phyloP scores from a whole-genome alignment of 2,113 vertebrate genomes.

The Eonycteris spelaea region DNA sequence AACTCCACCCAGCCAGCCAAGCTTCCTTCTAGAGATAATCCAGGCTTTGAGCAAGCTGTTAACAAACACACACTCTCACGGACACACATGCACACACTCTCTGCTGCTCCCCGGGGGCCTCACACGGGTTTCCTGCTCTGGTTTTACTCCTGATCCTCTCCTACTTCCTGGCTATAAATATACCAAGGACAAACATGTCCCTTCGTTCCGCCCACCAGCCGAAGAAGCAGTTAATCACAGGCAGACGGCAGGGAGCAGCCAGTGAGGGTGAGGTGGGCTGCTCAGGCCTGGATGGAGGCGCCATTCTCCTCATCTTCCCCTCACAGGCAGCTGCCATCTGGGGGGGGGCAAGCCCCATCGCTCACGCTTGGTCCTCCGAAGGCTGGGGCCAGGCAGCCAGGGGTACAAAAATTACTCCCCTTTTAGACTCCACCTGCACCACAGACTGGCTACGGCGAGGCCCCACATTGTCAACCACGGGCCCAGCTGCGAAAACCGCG shows the following conservation, averaged over 20 bases:
- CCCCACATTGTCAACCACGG: not conserved
- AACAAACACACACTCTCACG: not conserved
- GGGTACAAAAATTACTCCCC: not conserved
- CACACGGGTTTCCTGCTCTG: not conserved
- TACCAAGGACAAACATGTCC: not conserved
- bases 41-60: not conserved
- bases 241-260: not conserved
- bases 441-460: accelerated
- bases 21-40: not conserved
- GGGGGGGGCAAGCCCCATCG: not conserved
- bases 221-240: not conserved
- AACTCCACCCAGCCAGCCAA: not conserved
- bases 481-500: not conserved
- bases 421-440: not conserved
- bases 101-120: not conserved
- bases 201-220: not conserved
- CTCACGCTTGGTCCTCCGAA: not conserved
- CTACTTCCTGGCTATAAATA: not conserved
- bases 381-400: not conserved
- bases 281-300: not conserved
- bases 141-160: not conserved
- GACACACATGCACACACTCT: not conserved
- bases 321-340: not conserved
- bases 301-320: not conserved
- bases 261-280: not conserved